A percentile compares a stretch with the other conserved stretches of the same genome.
Evolutionary conservation across 2,888 invertebrate species (phyloP).

Genomic region (Eilema depressum): DNA sequence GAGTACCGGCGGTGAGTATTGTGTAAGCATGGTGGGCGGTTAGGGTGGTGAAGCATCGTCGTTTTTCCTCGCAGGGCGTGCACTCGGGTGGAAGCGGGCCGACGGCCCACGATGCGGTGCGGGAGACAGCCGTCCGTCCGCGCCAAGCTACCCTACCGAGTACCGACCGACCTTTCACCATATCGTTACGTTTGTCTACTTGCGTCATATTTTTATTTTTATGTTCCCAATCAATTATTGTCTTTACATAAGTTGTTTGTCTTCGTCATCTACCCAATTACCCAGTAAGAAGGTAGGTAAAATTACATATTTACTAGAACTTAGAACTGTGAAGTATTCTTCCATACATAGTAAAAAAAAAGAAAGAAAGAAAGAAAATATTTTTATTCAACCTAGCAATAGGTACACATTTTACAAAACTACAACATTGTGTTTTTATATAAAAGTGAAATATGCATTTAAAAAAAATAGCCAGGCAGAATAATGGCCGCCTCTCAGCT

Average conservation of each 20-base stretch:
- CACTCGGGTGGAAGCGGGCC: conserved; percentile 57
- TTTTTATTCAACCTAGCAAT: no score
- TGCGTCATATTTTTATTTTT: conserved; percentile 57
- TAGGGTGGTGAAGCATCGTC: conserved; percentile 47
- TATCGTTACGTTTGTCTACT: conserved; percentile 54
- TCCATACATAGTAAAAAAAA: no score
- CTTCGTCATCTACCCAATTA: not conserved
- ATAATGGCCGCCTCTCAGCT: no score
- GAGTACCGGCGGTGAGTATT: conserved; percentile 43
- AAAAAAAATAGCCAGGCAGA: no score
- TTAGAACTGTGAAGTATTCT: not conserved
- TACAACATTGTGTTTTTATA: no score
- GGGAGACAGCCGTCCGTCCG: conserved; percentile 60
- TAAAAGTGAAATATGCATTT: no score
- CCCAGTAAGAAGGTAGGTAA: not conserved
- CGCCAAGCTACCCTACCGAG: conserved; percentile 46
- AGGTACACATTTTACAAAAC: no score
- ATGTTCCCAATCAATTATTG: conserved; percentile 22
- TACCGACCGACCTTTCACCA: conserved; percentile 47
- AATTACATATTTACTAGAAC: not conserved
- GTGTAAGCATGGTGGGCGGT: conserved; percentile 59
- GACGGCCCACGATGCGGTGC: conserved; percentile 61
- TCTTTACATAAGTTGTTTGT: not conserved
- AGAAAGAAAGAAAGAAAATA: no score
- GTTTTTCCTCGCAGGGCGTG: conserved; percentile 56